phyloP scores from a whole-genome alignment of 2,888 invertebrate genomes.

The Drepanosiphum platanoidis region DNA sequence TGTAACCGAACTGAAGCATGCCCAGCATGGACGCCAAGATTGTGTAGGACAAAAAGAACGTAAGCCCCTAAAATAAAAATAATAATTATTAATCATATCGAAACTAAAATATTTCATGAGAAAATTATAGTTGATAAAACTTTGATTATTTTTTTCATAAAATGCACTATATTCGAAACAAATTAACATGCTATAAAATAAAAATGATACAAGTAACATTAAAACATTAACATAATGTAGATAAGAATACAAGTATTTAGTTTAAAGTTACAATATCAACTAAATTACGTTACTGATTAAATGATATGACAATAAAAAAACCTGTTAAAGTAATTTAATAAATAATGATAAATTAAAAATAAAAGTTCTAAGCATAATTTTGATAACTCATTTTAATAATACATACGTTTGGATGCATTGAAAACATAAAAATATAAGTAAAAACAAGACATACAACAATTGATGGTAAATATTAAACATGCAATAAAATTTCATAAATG shows the following conservation, averaged over 20 bases:
- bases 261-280: background rate
- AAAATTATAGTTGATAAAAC: background rate
- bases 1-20: slow-evolving; percentile 96
- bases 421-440: background rate
- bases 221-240: background rate
- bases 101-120: background rate
- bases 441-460: background rate
- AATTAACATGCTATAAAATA: slow-evolving; percentile 43
- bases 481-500: background rate
- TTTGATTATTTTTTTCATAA: background rate
- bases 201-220: background rate
- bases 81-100: slow-evolving; percentile 29
- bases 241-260: background rate
- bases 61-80: slow-evolving; percentile 80
- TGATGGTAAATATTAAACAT: background rate
- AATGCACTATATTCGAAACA: slow-evolving; percentile 15
- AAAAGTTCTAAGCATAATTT: background rate
- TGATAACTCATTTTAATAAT: background rate
- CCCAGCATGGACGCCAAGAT: slow-evolving; percentile 94
- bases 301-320: background rate
- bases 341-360: background rate
- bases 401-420: background rate
- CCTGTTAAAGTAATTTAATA: no score
- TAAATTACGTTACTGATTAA: background rate
- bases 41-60: slow-evolving; percentile 93